Conservation (phyloP, 2,888 invertebrate species). For the Leptopilina myrica region DNA sequence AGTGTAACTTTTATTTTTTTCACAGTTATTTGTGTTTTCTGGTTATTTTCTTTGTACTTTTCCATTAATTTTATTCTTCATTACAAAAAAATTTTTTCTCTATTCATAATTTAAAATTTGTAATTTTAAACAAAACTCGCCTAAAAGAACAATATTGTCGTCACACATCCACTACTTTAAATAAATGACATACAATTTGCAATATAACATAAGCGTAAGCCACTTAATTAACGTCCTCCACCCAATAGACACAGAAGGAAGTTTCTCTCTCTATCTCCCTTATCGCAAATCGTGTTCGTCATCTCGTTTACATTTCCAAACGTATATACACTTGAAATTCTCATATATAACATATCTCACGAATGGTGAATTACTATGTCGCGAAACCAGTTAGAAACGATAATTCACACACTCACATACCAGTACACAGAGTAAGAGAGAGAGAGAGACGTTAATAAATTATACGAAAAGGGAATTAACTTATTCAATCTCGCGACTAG, state of each 20-base stretch:
- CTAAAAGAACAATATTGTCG: no score
- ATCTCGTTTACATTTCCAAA: constrained; percentile 16
- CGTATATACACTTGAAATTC: neutral
- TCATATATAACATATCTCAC: no score
- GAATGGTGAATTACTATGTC: neutral
- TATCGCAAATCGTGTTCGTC: constrained; percentile 5
- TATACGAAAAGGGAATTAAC: constrained; percentile 56
- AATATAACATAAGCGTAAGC: neutral
- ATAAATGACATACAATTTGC: no score
- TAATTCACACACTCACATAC: constrained; percentile 47
- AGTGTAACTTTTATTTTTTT: no score
- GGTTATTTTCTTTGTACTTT: no score
- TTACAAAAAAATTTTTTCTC: no score
- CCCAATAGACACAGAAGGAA: constrained; percentile 19
- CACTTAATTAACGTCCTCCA: constrained; percentile 6
- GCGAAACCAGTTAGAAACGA: constrained; percentile 23
- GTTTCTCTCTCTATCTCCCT: neutral
- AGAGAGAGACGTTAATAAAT: constrained; percentile 49
- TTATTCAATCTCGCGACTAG: constrained; percentile 57
- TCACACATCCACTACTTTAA: no score
- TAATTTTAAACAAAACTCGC: no score
- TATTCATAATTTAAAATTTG: no score
- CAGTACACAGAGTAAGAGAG: no score
- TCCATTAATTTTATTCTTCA: no score
- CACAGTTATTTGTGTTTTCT: no score